These are phyloP conservation scores for Lasiurus borealis DNA, from an alignment of 2,113 vertebrate species.

Conservation along the genomic window DNA sequence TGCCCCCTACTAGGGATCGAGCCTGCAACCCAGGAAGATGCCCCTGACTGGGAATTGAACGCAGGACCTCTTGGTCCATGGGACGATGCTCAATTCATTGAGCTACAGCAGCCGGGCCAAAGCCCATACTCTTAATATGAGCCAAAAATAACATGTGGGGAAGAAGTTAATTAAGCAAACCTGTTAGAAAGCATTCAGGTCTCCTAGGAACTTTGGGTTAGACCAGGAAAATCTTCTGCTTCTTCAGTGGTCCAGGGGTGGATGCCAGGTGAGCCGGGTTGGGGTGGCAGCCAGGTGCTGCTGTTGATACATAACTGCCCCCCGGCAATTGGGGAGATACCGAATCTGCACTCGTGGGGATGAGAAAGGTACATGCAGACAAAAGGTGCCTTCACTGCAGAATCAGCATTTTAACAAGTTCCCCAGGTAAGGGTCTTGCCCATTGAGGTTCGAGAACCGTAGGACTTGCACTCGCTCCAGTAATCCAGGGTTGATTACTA, in stretches of 20 bases:
- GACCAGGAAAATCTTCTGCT: neutral
- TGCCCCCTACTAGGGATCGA: too few species aligned
- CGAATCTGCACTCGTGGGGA: neutral
- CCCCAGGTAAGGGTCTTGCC: neutral
- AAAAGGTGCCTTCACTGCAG: neutral
- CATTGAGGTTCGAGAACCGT: neutral
- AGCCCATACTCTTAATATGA: neutral
- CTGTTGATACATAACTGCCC: fast-evolving
- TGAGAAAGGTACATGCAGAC: neutral
- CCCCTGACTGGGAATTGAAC: too few species aligned
- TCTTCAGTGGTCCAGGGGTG: neutral
- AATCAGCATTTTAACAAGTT: neutral
- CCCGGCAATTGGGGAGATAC: neutral
- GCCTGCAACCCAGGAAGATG: too few species aligned
- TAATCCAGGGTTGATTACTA: neutral
- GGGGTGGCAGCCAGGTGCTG: neutral
- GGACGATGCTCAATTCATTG: too few species aligned
- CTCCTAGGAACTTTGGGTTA: neutral
- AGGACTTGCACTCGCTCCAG: neutral
- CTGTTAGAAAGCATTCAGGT: neutral
- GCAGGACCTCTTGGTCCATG: too few species aligned
- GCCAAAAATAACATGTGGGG: neutral
- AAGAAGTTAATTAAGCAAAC: neutral
- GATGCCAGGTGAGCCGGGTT: neutral
- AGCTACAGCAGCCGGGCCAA: too few species aligned